phyloP scores from a whole-genome alignment of 2,888 invertebrate genomes.

The Athalia cordata region DNA sequence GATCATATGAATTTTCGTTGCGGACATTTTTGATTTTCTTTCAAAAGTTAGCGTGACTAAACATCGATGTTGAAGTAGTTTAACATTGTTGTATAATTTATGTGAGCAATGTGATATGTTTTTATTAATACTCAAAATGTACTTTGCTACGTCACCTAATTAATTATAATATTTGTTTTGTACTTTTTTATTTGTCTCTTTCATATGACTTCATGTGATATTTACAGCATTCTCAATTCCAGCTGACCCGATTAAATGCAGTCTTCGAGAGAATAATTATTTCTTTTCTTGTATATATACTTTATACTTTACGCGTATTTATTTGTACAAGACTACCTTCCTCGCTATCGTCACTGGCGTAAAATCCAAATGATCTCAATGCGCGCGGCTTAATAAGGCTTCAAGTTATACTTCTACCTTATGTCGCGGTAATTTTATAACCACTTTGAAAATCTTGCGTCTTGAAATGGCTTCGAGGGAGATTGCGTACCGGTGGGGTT shows the following conservation, averaged over 20 bases:
- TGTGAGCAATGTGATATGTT: too few relatives aligned
- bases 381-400: constrained; percentile 57
- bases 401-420: constrained; percentile 62
- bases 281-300: too few relatives aligned
- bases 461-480: constrained; percentile 62
- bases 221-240: too few relatives aligned
- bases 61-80: too few relatives aligned
- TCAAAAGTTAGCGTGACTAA: background rate
- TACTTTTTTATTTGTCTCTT: too few relatives aligned
- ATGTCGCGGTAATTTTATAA: constrained; percentile 72
- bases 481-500: constrained; percentile 60
- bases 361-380: constrained; percentile 58
- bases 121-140: too few relatives aligned
- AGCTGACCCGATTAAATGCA: too few relatives aligned
- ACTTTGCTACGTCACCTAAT: too few relatives aligned
- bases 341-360: background rate
- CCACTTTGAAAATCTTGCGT: constrained; percentile 73
- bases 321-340: background rate
- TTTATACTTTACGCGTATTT: background rate
- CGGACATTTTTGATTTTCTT: background rate
- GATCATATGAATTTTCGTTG: background rate
- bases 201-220: too few relatives aligned
- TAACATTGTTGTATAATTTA: too few relatives aligned
- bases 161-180: too few relatives aligned
- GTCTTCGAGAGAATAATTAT: too few relatives aligned